Base-by-base conservation (phyloP, 2,113 vertebrate genomes). In the Verasper variegatus region DNA sequence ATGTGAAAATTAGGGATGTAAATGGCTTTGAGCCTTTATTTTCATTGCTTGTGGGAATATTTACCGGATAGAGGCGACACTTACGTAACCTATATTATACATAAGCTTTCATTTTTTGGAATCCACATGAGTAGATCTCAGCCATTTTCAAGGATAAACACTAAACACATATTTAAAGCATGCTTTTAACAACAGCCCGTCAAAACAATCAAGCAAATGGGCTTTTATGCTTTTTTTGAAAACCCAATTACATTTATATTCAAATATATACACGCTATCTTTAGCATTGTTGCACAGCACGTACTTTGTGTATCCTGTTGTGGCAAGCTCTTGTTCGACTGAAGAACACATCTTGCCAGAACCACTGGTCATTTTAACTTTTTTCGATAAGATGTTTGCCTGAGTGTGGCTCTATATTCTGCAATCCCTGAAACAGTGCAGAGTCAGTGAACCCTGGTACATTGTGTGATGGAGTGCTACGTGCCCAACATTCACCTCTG, bases 1-100 rank as follows among this genome's bases (percentile, higher is more conserved):
- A 98, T 96, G 94, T 95, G 95, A 96, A 96, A 95, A 95, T 96
- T 96, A 96, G 89, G 91, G 88, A 96, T 97, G 95, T 96, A 97
- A 97, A 96, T 96, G 94, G 91, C 95, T 96, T 93, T 89, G 85
- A 78, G 94, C 91, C 93, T 94, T 94, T 95, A 84, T 91, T 93
- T 94, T 88, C 80, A 80, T 86, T 87, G 90, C 94, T 91, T 93
- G 61, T 91, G 94, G 94, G 94, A 94, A 95, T 94, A 92, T 93
- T 95, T 93, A 90, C 83, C 61, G 76, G 89, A 90, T 90, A 91
- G 92, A 93, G 88, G 92, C 74, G 92, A 92, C 92, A 94, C 92
- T 92, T 92, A 88, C 67, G 76, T 92, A 93, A 93, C 92, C 91
- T 92, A 90, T 87, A 89, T 91, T 91, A 88, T 90, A 89, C 80